Base-by-base conservation (phyloP, 2,888 invertebrate genomes). In the Chrysotoxum bicinctum region DNA sequence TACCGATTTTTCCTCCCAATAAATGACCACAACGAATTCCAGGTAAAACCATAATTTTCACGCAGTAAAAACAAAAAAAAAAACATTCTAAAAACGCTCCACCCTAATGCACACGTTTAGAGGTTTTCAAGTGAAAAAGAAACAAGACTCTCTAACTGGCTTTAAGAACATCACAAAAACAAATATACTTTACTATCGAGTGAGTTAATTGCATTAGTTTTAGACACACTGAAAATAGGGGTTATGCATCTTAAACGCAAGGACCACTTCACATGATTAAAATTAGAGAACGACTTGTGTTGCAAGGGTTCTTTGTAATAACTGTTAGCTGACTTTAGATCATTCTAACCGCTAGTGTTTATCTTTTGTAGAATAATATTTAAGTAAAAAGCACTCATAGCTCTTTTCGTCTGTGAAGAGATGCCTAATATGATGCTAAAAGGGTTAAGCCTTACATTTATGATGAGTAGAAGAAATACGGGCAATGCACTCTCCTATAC, bases 181-280 rank as follows among this genome's bases (percentile, higher is more conserved):
- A 23, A 23, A 32, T 58, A 14, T 21, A 40, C 10, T 26, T 12
- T 52, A 43, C 45, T 64, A 70, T 76, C 77, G 64, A 52, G 66
- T 43, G 72, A 82, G 72, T 77, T 82, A 77, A 82, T 82, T 82
- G 82, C 77, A 69, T 75, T 60, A 68, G 45, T 26, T 74, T 50
- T 52, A 54, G 58, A 60, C 23, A 50, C 12, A 48, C 10, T 45
- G 21, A 26, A 32, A 43, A 35, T 26, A 30, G 12, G 4, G 35
- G 26, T 54, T 26, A 6, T 76, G 32, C 56, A 43, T 54, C 12
- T 48, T 14, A 50, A n/a, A 26, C 26, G 10, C 8, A 30, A 43
- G 16, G 32, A 60, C 58, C 50, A 26, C 66, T 50, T 68, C 35
- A 23, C 50, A 52, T 74, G 50, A 74, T 74, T 73, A 68, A 60